Evolutionary conservation across 2,797 vertebrate species (phyloP).

Genomic region (Hydrocynus forskahlii): DNA sequence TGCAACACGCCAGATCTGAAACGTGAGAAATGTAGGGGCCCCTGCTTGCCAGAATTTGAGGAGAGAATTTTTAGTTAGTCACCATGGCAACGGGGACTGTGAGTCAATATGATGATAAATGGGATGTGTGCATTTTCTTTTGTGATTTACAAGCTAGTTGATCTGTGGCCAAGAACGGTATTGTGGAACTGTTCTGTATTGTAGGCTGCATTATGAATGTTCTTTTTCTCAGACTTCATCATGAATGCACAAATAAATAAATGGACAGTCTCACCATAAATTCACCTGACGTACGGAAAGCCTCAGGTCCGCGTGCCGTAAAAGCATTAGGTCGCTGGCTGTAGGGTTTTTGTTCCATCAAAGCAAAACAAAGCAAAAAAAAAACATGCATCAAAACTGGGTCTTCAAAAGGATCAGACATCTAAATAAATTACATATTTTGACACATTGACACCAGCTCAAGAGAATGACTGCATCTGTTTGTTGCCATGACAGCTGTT

Average conservation of each 20-base stretch:
- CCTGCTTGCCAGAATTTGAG: constrained; percentile 20
- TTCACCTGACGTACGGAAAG: not conserved
- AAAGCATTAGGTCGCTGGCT: not conserved
- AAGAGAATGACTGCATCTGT: constrained; percentile 46
- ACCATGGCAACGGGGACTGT: not conserved
- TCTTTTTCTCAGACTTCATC: constrained; percentile 7
- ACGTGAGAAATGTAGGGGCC: not conserved
- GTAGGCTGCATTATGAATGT: constrained; percentile 11
- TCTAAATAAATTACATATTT: constrained; percentile 35
- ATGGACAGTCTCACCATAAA: not conserved
- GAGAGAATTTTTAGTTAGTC: constrained; percentile 11
- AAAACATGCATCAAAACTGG: constrained; percentile 20
- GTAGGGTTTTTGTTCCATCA: not conserved
- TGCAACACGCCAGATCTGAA: constrained; percentile 35
- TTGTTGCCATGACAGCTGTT: constrained; percentile 50
- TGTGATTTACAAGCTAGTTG: constrained; percentile 19
- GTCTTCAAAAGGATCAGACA: constrained; percentile 34
- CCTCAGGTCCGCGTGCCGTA: not conserved
- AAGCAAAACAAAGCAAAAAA: not conserved
- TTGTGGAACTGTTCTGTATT: not conserved
- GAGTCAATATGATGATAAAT: constrained; percentile 15
- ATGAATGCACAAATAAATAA: constrained; percentile 12
- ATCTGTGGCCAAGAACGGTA: not conserved
- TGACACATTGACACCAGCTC: constrained; percentile 30
- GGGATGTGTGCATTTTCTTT: constrained; percentile 13